A percentile compares a stretch with the other conserved stretches of the same genome.
Conservation (phyloP, 2,888 invertebrate species). For the Ormia ochracea region DNA sequence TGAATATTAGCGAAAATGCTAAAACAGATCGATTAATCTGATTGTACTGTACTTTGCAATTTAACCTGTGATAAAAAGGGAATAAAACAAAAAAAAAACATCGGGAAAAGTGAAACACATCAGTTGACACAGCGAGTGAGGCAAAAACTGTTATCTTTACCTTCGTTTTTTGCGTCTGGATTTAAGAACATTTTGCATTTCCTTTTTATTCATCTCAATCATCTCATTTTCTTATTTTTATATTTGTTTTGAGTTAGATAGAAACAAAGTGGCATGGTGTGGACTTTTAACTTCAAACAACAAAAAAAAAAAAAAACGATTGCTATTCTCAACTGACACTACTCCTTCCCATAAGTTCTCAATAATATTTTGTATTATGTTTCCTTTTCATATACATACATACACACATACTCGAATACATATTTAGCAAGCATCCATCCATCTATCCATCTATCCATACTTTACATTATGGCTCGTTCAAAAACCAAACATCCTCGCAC, state of each 20-base stretch:
- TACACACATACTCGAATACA: too few species aligned
- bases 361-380: constrained; percentile 28
- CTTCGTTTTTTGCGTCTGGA: constrained; percentile 73
- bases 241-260: constrained; percentile 62
- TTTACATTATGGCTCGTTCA: constrained; percentile 32
- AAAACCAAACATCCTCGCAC: constrained; percentile 32
- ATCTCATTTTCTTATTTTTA: constrained; percentile 38
- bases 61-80: constrained; percentile 45
- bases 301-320: constrained; percentile 24
- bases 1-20: constrained; percentile 31
- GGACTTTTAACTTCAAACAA: constrained; percentile 52
- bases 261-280: constrained; percentile 52
- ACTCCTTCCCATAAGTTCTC: constrained; percentile 16
- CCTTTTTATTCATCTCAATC: constrained; percentile 17
- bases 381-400: constrained; percentile 14
- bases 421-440: constrained; percentile 49
- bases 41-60: constrained; percentile 57
- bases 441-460: too few species aligned
- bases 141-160: constrained; percentile 74
- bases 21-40: constrained; percentile 44
- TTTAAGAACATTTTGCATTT: constrained; percentile 65
- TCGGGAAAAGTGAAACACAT: constrained; percentile 70
- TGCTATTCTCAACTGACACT: constrained; percentile 32
- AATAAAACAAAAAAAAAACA: constrained; percentile 32
- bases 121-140: constrained; percentile 73